Evolutionary conservation across 2,113 vertebrate species (phyloP), one percentile per base, ranked within the genome.

Genomic region (Oncorhynchus nerka): DNA sequence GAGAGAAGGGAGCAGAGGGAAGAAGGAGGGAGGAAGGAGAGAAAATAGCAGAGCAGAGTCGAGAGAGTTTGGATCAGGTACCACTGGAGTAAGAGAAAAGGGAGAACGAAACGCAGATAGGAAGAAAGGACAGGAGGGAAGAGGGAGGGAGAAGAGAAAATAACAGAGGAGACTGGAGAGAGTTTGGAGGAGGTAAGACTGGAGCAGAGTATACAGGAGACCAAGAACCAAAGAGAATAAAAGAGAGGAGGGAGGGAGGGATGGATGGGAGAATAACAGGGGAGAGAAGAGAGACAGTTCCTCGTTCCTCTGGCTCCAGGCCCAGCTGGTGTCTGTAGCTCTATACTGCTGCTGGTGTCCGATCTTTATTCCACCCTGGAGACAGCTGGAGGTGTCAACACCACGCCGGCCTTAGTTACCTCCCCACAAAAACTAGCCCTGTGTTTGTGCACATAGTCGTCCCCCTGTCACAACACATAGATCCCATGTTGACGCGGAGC

Each of bases 371-470:
- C 90, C 88, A 86, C 86, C 85, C 91, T 79, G 81, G 80, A 92
- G 92, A 93, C 93, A 93, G 93, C 92, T 93, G 93, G 90, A 92
- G 91, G 88, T 93, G 91, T 93, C 91, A 92, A 92, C 92, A 75
- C 91, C 76, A 74, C 48, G 75, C 87, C 83, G 68, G 86, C 82
- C 84, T 89, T 82, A 81, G 87, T 91, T 86, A 86, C 85, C 68
- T 84, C 82, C 81, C 77, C 84, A 80, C 83, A 80, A 87, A 85
- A 89, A 76, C 84, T 73, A 61, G 78, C 78, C 83, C 84, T 84
- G 87, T 88, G 89, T 92, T 91, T 90, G 89, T 80, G 84, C 84
- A 81, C 15, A 48, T 79, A 86, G 84, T 84, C 74, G 79, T 78
- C 81, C 76, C 81, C 76, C 87, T 90, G 88, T 91, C 91, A 93